These are phyloP conservation scores for Meliscaeva auricollis DNA, from an alignment of 2,888 invertebrate species.

Conservation along the genomic window DNA sequence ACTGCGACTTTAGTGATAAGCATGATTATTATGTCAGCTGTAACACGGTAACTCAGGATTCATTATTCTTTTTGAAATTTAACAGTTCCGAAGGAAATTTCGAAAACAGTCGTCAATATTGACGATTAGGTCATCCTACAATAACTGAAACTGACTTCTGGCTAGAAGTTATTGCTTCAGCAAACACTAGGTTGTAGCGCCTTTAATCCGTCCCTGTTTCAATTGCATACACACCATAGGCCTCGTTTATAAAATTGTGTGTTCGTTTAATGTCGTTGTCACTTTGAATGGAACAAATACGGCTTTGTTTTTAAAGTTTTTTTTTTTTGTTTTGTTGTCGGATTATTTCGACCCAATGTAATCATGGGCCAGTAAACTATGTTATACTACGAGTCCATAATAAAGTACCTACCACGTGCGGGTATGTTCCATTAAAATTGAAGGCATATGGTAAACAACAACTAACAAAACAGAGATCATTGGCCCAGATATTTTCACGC, in stretches of 20 bases:
- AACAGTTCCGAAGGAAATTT: no score
- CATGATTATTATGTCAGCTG: no score
- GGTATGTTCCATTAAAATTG: constrained; percentile 33
- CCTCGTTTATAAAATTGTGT: constrained; percentile 38
- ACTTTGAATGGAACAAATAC: constrained; percentile 48
- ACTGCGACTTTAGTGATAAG: no score
- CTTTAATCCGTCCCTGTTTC: background rate
- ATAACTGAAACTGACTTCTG: no score
- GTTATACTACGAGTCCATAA: background rate
- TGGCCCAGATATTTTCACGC: constrained; percentile 44
- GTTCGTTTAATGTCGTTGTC: constrained; percentile 25
- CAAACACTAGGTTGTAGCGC: no score
- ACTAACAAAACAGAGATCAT: background rate
- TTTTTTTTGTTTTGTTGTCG: background rate
- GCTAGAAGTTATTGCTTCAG: no score
- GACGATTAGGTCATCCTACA: no score
- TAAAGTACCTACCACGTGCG: constrained; percentile 38
- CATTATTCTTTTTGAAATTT: no score
- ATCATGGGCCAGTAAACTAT: constrained; percentile 58
- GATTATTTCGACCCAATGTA: constrained; percentile 31
- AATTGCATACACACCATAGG: background rate
- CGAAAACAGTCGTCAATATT: no score
- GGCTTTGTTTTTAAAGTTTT: constrained; percentile 46
- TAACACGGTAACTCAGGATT: no score
- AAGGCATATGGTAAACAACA: background rate